phyloP scores from a whole-genome alignment of 2,888 invertebrate species.

The Asteroscopus sphinx region DNA sequence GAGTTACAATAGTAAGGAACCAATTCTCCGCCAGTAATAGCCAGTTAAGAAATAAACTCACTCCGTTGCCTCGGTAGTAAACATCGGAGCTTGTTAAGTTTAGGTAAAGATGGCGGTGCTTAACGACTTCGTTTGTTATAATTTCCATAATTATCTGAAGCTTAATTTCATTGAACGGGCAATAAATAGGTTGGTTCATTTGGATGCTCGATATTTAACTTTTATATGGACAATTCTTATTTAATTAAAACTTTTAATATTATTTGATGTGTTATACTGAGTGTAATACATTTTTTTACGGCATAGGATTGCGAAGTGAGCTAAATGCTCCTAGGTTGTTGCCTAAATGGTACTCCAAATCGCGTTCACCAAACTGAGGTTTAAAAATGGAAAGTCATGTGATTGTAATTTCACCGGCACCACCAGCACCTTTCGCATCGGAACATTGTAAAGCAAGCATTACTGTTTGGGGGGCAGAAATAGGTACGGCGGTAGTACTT shows the following conservation, averaged over 20 bases:
- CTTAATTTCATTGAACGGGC: conserved; percentile 19
- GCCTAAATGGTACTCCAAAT: no score
- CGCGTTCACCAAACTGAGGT: no score
- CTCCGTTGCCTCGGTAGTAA: conserved; percentile 49
- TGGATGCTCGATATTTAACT: conserved; percentile 4
- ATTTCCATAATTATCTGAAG: conserved; percentile 42
- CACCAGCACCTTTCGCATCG: no score
- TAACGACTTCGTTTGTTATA: conserved; percentile 39
- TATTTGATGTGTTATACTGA: no score
- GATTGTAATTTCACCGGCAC: no score
- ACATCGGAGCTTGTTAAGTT: conserved; percentile 56
- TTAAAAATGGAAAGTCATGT: no score
- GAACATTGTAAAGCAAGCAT: no score
- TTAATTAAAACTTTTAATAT: conserved; percentile 3
- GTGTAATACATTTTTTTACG: no score
- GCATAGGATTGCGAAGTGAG: no score
- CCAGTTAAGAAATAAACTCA: conserved; percentile 61
- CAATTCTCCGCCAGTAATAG: conserved; percentile 56
- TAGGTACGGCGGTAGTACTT: no score
- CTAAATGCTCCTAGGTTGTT: no score
- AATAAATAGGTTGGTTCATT: conserved; percentile 9
- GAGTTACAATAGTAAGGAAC: conserved; percentile 39
- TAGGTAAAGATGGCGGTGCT: conserved; percentile 44
- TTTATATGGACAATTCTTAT: neutral
- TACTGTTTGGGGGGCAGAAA: no score